Conservation (phyloP, 2,888 invertebrate genomes). For the Orthosia incerta region DNA sequence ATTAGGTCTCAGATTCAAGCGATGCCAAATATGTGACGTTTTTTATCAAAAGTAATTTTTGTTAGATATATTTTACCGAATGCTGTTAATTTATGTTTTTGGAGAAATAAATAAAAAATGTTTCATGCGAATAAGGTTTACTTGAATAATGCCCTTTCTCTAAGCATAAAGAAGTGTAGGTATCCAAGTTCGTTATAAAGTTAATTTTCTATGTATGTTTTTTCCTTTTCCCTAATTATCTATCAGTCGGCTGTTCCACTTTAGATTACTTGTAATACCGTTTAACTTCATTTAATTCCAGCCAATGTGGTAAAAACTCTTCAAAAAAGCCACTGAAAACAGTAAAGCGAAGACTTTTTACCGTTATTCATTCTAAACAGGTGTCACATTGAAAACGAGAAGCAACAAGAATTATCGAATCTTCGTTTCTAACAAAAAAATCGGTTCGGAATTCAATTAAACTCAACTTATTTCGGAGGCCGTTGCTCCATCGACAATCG, state of each 20-base stretch:
- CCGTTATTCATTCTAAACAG: constrained; percentile 72
- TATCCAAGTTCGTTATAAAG: background rate
- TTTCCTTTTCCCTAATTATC: constrained; percentile 47
- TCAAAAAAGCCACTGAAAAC: constrained; percentile 68
- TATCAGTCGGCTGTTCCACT: constrained; percentile 44
- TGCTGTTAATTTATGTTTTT: no score
- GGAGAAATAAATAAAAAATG: background rate
- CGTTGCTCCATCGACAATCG: constrained; percentile 79
- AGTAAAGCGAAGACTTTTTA: constrained; percentile 69
- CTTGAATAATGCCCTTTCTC: background rate
- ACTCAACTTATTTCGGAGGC: constrained; percentile 82
- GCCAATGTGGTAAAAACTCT: constrained; percentile 55
- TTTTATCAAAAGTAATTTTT: background rate
- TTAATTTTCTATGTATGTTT: constrained; percentile 46
- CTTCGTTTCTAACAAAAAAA: constrained; percentile 75
- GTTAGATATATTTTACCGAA: no score
- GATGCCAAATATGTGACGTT: background rate
- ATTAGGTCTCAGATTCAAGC: background rate
- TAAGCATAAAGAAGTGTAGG: background rate
- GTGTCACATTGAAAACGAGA: constrained; percentile 75
- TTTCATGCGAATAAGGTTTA: background rate
- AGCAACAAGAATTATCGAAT: constrained; percentile 72
- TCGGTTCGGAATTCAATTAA: constrained; percentile 87
- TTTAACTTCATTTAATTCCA: constrained; percentile 66
- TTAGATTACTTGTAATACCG: constrained; percentile 62